Conservation (phyloP, 2,888 invertebrate species). For the Sinotaia quadrata region DNA sequence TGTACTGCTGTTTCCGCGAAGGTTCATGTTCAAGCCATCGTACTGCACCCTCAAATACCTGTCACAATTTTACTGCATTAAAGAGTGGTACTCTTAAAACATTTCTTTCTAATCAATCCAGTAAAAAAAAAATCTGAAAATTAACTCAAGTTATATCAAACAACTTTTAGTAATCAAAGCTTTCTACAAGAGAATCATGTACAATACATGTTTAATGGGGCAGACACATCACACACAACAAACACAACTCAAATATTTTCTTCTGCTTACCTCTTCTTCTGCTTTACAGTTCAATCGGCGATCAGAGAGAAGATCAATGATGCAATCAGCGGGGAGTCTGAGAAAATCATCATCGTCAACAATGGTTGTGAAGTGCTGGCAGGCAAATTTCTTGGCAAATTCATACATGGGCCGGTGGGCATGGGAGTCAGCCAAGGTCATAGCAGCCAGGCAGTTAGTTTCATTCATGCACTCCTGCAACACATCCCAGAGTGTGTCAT, state of each 20-base stretch:
- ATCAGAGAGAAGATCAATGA: constrained; percentile 58
- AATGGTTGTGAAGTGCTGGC: constrained; percentile 55
- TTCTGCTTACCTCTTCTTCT: constrained; percentile 45
- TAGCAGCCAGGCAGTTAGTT: constrained; percentile 61
- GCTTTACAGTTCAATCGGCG: constrained; percentile 52
- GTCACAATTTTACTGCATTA: too few species aligned
- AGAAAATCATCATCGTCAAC: constrained; percentile 61
- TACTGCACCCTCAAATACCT: constrained; percentile 59
- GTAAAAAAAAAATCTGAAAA: too few species aligned
- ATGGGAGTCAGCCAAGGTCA: constrained; percentile 62
- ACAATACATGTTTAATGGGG: too few species aligned
- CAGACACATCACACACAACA: too few species aligned
- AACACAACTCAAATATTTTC: neutral
- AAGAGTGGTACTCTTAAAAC: too few species aligned
- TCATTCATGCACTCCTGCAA: constrained; percentile 58
- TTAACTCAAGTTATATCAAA: too few species aligned
- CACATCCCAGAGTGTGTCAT: neutral
- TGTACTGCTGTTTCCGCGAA: constrained; percentile 28
- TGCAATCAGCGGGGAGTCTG: constrained; percentile 56
- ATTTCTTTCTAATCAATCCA: too few species aligned
- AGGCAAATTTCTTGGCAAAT: constrained; percentile 57
- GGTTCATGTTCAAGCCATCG: constrained; percentile 59
- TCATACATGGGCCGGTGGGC: constrained; percentile 58
- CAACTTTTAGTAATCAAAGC: too few species aligned
- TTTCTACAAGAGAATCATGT: too few species aligned